Evolutionary conservation across 2,888 invertebrate genomes (phyloP).

Genomic region (Protonemura montana): DNA sequence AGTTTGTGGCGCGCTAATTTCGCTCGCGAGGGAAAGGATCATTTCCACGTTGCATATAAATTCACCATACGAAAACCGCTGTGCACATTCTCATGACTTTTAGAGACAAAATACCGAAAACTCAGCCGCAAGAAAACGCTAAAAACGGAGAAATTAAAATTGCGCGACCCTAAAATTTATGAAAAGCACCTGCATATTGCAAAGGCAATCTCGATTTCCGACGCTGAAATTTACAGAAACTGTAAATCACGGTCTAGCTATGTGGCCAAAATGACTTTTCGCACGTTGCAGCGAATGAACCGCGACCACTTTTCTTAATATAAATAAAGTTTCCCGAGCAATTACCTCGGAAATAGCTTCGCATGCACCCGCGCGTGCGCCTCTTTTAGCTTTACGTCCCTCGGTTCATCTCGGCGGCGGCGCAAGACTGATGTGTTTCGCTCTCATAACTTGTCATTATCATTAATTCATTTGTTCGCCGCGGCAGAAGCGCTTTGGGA

Average conservation of each 20-base stretch:
- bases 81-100: neutral
- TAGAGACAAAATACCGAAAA: neutral
- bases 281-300: neutral
- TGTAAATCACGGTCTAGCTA: neutral
- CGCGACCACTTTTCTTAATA: neutral
- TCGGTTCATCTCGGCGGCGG: neutral
- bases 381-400: neutral
- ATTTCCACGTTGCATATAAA: neutral
- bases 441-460: conserved; percentile 32
- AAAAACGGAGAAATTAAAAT: neutral
- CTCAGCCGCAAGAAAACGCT: neutral
- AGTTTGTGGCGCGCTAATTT: neutral
- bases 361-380: neutral
- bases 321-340: neutral
- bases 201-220: neutral
- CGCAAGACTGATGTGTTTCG: neutral
- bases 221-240: neutral
- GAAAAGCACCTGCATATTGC: neutral
- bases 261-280: neutral
- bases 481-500: neutral
- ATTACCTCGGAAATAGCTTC: neutral
- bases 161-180: neutral
- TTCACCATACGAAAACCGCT: neutral
- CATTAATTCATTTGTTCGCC: conserved; percentile 34
- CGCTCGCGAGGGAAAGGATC: neutral